Conservation (phyloP, 2,797 vertebrate genomes). For the Onychomys arenicola region DNA sequence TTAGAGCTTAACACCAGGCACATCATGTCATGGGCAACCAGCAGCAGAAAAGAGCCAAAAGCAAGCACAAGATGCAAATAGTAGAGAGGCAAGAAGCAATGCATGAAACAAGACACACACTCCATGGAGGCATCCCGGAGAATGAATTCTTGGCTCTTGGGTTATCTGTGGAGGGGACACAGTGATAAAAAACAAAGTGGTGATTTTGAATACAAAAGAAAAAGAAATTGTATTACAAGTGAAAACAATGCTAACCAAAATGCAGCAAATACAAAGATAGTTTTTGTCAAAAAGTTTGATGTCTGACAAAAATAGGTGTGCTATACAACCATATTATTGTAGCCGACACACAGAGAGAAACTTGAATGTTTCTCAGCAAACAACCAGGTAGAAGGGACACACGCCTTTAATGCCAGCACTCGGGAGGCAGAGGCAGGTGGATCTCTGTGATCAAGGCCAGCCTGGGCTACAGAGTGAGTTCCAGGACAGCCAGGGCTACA, state of each 20-base stretch:
- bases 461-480: neutral
- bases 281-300: neutral
- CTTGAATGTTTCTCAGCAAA: neutral
- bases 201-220: neutral
- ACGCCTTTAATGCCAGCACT: neutral
- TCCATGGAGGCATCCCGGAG: neutral
- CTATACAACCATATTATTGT: neutral
- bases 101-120: neutral
- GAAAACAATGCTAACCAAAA: neutral
- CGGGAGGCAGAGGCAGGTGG: neutral
- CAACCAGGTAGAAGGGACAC: neutral
- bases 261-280: neutral
- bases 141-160: neutral
- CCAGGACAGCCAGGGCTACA: neutral
- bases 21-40: neutral
- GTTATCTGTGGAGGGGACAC: neutral
- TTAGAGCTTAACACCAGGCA: neutral
- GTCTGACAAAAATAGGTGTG: neutral
- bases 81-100: neutral
- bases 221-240: neutral
- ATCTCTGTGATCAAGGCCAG: neutral
- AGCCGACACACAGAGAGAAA: neutral
- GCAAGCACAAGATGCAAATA: neutral
- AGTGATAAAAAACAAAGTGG: neutral
- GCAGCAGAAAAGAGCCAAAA: neutral